Evolutionary conservation across 2,797 vertebrate species (phyloP), one percentile per base, ranked within the genome.

Genomic region (Sebastolobus alascanus): DNA sequence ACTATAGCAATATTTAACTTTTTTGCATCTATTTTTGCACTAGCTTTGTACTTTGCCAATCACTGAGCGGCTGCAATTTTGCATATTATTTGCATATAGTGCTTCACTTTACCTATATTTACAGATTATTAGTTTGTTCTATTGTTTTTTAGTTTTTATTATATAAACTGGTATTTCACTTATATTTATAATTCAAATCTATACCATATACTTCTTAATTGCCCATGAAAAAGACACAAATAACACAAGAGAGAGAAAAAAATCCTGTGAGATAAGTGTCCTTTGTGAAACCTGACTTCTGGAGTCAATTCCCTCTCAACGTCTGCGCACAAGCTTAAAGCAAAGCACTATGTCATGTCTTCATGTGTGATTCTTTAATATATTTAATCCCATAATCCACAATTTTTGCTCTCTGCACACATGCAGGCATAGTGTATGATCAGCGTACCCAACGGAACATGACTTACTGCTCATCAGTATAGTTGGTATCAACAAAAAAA

Each of bases 331-430:
- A 60, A 77, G 61, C 71, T 79, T 76, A 71, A 37, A 56, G 76
- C 37, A 59, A 71, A 74, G 50, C 72, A 71, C 68, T 22, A 27
- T 63, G 75, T 82, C 71, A 73, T 84, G 81, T 86, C 80, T 83
- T 82, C 69, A 68, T 77, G 59, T 76, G 52, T 73, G 79, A 73
- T 86, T 89, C 64, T 77, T 79, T 50, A 73, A 74, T 80, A 72
- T 78, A 38, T 82, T 81, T 87, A 91, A 91, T 87, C 86, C 86
- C 63, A 78, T 90, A 89, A 91, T 87, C 82, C 80, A 79, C 46
- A 29, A 5, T 68, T 68, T 83, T 63, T 69, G 63, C 71, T 64
- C 55, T 33, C 27, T 66, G 75, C 64, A 78, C 71, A 69, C 63
- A 77, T 59, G 31, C 56, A 63, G 35, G 13, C 12, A 55, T 1